Evolutionary conservation across 1,140 invertebrate species (phyloP).

Genomic region (Trigoniulus corallinus): DNA sequence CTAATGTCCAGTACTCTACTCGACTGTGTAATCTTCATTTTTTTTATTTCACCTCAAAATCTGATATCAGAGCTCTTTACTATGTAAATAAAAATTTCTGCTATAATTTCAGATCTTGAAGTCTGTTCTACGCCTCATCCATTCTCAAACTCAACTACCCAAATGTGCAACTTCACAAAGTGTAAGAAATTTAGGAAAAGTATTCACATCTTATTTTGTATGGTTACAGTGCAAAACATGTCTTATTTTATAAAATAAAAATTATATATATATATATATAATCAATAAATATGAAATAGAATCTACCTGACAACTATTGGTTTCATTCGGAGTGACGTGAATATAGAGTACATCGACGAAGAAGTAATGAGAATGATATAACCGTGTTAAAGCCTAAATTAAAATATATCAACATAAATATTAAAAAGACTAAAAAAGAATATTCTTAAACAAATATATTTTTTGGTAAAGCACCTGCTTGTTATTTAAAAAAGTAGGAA

Average conservation of each 20-base stretch:
- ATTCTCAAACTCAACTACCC: too few species aligned
- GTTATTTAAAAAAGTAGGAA: slow-evolving; percentile 32
- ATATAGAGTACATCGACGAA: slow-evolving; percentile 47
- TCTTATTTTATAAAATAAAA: not conserved
- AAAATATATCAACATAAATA: not conserved
- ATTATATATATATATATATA: not conserved
- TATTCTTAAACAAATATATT: not conserved
- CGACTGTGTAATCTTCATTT: too few species aligned
- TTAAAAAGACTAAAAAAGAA: not conserved
- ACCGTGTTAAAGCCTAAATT: slow-evolving; percentile 26
- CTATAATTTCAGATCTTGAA: too few species aligned
- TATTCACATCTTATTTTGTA: not conserved
- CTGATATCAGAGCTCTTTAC: too few species aligned
- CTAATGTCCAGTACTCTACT: too few species aligned
- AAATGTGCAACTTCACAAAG: too few species aligned
- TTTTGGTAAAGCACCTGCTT: slow-evolving; percentile 21
- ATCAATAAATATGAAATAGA: not conserved
- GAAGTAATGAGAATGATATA: slow-evolving; percentile 42
- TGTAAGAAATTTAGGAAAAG: too few species aligned
- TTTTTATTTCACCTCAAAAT: too few species aligned
- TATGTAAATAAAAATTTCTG: too few species aligned
- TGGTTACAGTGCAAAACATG: not conserved
- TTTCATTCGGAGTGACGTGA: slow-evolving; percentile 40
- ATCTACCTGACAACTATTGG: slow-evolving; percentile 27
- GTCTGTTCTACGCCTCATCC: too few species aligned